Base-by-base conservation (phyloP, 2,797 vertebrate species). In the Pipistrellus pygmaeus region DNA sequence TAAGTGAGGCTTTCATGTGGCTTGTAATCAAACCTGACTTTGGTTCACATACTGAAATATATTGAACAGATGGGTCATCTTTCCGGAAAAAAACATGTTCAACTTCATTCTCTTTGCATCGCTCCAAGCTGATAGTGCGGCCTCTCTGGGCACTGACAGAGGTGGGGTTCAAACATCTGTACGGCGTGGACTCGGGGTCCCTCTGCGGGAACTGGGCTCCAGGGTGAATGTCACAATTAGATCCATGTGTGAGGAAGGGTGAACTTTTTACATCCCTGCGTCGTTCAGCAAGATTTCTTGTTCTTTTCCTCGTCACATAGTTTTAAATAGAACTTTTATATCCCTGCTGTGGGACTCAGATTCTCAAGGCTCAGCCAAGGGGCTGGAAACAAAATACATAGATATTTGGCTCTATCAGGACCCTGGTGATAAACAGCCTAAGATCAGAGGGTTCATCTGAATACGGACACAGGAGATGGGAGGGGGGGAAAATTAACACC, bases 171-270 rank as follows among this genome's bases (percentile, higher is more conserved):
- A 76, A 75, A 41, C 55, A 69, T 80, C 94, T 76, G 85, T 85
- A 60, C n/a, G 21, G 48, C 44, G 4, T 17, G 46, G 27, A 62
- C 30, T 64, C 88, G 41, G 55, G 85, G 91, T 88, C 93, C 3
- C 25, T 3, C 13, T 8, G 82, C 38, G 60, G 93, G 48, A 84
- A 38, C 41, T 0, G 46, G 38, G 93, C 78, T 66, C 81, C 41
- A 2, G 82, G 80, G 87, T 38, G 55, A 41, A 46, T n/a, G 83
- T 38, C 90, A 55, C 82, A 85, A 97, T 96, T 32, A 96, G 32
- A 93, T 97, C 95, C 96, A 97, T 89, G 93, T 97, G 96, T 95
- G 96, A 90, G 87, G 75, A 95, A 85, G 66, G 38, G 85, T 35
- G 90, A 94, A 77, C 8, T 80, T 25, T 30, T 73, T 44, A 41